A percentile compares a stretch with the other conserved stretches of the same genome.
Evolutionary conservation across 2,888 invertebrate species (phyloP).

Genomic region (Notodonta ziczac): DNA sequence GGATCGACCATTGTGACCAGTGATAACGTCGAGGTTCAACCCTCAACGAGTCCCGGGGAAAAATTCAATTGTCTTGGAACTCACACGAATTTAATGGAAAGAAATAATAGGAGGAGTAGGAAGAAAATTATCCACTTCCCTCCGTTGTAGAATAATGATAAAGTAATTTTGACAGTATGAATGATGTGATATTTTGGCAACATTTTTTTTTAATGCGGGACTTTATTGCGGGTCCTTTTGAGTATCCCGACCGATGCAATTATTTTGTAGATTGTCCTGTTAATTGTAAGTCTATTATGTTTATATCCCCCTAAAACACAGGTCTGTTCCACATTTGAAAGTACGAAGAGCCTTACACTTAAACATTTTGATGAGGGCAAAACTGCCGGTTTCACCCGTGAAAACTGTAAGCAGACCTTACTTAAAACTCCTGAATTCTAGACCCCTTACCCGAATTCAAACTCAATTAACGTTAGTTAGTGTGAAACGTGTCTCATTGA

Average conservation of each 20-base stretch:
- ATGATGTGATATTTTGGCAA: too few species aligned
- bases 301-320: not conserved
- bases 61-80: too few species aligned
- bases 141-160: too few species aligned
- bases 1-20: too few species aligned
- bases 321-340: conserved; percentile 9
- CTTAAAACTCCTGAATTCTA: conserved; percentile 27
- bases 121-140: too few species aligned
- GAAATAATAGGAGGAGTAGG: too few species aligned
- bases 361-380: conserved; percentile 33
- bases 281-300: conserved; percentile 1
- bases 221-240: too few species aligned
- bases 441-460: conserved; percentile 21
- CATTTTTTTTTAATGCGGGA: too few species aligned
- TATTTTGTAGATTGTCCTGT: not conserved
- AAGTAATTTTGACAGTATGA: too few species aligned
- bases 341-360: conserved; percentile 13
- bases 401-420: conserved; percentile 25
- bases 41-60: too few species aligned
- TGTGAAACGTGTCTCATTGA: conserved; percentile 1
- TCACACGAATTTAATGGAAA: too few species aligned
- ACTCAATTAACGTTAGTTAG: conserved; percentile 6
- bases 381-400: conserved; percentile 15
- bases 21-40: too few species aligned
- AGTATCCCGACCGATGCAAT: not conserved